These are phyloP conservation scores for Coelopa pilipes DNA, from an alignment of 2,888 invertebrate species.

Conservation along the genomic window DNA sequence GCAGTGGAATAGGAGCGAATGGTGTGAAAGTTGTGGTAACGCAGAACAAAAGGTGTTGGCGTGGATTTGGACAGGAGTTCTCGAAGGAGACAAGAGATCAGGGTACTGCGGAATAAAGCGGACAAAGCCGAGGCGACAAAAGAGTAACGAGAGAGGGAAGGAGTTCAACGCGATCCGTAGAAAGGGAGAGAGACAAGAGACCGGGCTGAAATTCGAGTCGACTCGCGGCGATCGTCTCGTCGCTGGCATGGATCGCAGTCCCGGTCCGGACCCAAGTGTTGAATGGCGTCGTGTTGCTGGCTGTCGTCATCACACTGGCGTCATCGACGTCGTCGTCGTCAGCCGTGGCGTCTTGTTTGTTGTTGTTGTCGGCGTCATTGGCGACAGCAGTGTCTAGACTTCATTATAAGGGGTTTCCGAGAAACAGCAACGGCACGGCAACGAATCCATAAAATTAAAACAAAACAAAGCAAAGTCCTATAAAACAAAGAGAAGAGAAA, in stretches of 20 bases:
- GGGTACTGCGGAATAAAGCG: too few relatives aligned
- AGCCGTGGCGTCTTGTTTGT: too few relatives aligned
- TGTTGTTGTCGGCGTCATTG: not conserved
- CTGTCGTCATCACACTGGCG: conserved; percentile 2
- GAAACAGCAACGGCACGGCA: not conserved
- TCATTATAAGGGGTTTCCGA: conserved; percentile 13
- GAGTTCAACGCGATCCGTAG: too few relatives aligned
- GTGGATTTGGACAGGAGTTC: too few relatives aligned
- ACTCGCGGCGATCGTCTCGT: not conserved
- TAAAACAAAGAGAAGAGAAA: not conserved
- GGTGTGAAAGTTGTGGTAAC: too few relatives aligned
- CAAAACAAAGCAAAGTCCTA: not conserved
- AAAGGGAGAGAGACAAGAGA: not conserved
- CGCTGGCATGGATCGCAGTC: not conserved
- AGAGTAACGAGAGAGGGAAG: too few relatives aligned
- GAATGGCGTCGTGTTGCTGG: conserved; percentile 26
- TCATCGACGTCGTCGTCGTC: too few relatives aligned
- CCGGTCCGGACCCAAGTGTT: not conserved
- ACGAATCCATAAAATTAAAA: not conserved
- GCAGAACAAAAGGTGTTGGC: too few relatives aligned
- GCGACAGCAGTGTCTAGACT: conserved; percentile 18
- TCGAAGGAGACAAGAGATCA: too few relatives aligned
- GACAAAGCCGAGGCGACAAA: too few relatives aligned
- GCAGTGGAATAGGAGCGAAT: too few relatives aligned
- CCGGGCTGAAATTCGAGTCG: not conserved